Percentiles rank a stretch among this genome's conserved stretches.
phyloP scores from a whole-genome alignment of 2,888 invertebrate genomes.

The Acronicta leporina region DNA sequence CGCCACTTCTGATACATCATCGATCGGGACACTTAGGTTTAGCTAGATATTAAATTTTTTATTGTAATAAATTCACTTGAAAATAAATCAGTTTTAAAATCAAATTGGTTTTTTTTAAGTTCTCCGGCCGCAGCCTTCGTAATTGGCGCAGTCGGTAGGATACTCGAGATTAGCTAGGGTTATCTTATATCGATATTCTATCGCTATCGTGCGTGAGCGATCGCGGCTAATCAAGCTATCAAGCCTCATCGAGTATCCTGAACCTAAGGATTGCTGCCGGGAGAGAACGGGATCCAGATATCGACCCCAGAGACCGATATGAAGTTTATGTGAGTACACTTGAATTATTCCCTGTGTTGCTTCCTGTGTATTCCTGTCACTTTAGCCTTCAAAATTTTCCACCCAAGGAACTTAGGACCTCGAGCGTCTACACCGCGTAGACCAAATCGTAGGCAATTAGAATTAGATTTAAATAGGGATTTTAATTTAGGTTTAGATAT shows the following conservation, averaged over 20 bases:
- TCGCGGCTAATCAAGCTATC: slow-evolving; percentile 7
- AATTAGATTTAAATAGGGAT: slow-evolving; percentile 15
- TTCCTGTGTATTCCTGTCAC: neutral
- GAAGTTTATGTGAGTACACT: slow-evolving; percentile 6
- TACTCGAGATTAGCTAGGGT: slow-evolving; percentile 5
- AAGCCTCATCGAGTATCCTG: slow-evolving; percentile 12
- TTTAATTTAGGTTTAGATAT: slow-evolving; percentile 2
- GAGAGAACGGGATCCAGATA: slow-evolving; percentile 10
- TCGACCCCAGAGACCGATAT: slow-evolving; percentile 5
- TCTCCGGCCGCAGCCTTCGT: no score
- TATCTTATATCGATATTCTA: slow-evolving; percentile 1
- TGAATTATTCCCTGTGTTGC: slow-evolving; percentile 16
- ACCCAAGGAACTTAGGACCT: slow-evolving; percentile 9
- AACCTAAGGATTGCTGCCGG: slow-evolving; percentile 9
- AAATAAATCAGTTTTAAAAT: no score
- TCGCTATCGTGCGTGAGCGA: slow-evolving; percentile 4
- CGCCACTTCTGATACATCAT: no score
- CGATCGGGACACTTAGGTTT: no score
- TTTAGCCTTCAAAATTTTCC: slow-evolving; percentile 7
- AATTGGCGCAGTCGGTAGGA: slow-evolving; percentile 14
- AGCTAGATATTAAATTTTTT: no score
- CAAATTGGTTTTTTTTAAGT: no score
- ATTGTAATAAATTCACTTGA: no score
- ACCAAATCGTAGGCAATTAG: slow-evolving; percentile 2
- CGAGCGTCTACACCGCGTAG: neutral